Evolutionary conservation across 2,888 invertebrate genomes (phyloP).

Genomic region (Scrobipalpa costella): DNA sequence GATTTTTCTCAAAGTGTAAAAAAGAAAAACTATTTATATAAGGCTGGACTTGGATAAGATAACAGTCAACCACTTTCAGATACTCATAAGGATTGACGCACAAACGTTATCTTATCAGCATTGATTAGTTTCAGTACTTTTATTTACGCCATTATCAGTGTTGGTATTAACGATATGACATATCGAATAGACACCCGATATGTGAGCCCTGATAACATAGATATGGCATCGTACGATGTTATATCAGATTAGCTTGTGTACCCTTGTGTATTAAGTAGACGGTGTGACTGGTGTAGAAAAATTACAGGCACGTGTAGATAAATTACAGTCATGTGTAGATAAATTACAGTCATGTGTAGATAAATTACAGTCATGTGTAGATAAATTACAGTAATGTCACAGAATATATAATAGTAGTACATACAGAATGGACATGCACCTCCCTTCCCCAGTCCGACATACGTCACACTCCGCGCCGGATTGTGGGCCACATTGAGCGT

Average conservation of each 20-base stretch:
- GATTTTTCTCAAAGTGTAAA: neutral
- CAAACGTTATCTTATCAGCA: conserved; percentile 35
- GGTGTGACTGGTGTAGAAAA: neutral
- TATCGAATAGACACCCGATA: neutral
- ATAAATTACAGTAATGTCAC: neutral
- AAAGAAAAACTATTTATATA: conserved; percentile 34
- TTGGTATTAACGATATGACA: conserved; percentile 1
- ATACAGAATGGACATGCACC: too few species aligned
- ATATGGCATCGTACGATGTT: conserved; percentile 12
- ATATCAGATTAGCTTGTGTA: conserved; percentile 1
- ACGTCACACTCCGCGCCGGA: too few species aligned
- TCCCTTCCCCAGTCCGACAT: too few species aligned
- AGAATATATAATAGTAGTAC: too few species aligned
- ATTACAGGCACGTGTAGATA: neutral
- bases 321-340: neutral
- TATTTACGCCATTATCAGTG: conserved; percentile 18
- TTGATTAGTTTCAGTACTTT: conserved; percentile 28
- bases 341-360: neutral
- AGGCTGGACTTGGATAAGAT: conserved; percentile 32
- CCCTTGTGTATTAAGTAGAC: conserved; percentile 7
- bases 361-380: neutral
- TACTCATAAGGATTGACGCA: conserved; percentile 37
- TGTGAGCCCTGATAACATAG: neutral
- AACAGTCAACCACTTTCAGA: conserved; percentile 29
- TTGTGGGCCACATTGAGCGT: too few species aligned